These are phyloP conservation scores for Cydia pomonella DNA, from an alignment of 1,140 invertebrate species.

Conservation along the genomic window DNA sequence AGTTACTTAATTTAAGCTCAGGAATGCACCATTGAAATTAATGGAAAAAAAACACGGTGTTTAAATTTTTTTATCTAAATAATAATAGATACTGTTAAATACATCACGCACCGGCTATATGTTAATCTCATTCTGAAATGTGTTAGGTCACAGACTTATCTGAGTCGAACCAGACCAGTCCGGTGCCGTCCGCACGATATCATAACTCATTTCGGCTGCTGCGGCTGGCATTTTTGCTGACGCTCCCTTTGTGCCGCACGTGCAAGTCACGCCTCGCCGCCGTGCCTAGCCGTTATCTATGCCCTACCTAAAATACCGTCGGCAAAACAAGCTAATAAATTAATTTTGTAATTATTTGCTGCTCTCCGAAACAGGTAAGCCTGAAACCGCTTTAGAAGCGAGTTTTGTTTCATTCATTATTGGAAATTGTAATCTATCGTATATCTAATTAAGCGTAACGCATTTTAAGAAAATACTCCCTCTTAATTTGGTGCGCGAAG, in stretches of 20 bases:
- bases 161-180: neutral
- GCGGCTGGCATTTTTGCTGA: constrained; percentile 26
- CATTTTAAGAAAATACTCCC: neutral
- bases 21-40: no score
- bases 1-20: no score
- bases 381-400: neutral
- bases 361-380: neutral
- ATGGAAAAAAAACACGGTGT: no score
- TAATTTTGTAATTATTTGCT: constrained; percentile 20
- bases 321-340: constrained; percentile 14
- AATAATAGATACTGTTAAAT: neutral
- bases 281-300: constrained; percentile 34
- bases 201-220: constrained; percentile 17
- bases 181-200: neutral
- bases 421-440: constrained; percentile 14
- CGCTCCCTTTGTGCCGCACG: constrained; percentile 30
- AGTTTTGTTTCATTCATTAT: constrained; percentile 4
- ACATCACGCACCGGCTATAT: neutral
- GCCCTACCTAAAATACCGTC: constrained; percentile 21
- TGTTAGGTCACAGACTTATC: constrained; percentile 24
- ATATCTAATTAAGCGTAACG: neutral
- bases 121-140: constrained; percentile 21
- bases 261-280: constrained; percentile 35
- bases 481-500: neutral
- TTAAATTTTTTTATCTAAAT: no score